These are phyloP conservation scores for Rotaria macrura DNA, from an alignment of 2,888 invertebrate species.

Conservation along the genomic window DNA sequence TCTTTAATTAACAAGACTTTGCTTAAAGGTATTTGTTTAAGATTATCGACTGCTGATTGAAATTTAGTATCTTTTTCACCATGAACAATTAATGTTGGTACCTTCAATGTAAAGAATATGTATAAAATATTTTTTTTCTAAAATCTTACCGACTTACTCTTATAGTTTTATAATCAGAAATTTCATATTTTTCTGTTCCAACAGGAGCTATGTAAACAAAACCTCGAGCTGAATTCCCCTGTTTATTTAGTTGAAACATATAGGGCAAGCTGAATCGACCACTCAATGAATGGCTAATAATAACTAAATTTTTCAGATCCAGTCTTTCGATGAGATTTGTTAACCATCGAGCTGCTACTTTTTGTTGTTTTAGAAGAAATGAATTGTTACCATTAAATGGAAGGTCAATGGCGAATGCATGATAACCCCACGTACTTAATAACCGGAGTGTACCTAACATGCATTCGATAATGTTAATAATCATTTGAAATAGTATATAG, in stretches of 20 bases:
- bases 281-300: constrained; percentile 53
- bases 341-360: constrained; percentile 38
- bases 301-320: constrained; percentile 44
- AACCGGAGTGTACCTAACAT: constrained; percentile 42
- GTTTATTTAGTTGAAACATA: constrained; percentile 42
- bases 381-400: constrained; percentile 47
- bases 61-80: constrained; percentile 49
- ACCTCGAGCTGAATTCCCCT: constrained; percentile 39
- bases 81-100: constrained; percentile 51
- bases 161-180: constrained; percentile 37
- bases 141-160: constrained; percentile 36
- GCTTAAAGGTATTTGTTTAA: constrained; percentile 47
- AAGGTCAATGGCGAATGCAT: constrained; percentile 51
- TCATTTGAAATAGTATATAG: too few relatives aligned
- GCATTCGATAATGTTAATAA: not conserved
- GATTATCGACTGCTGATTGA: constrained; percentile 40
- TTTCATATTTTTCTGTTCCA: constrained; percentile 38
- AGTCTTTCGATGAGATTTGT: constrained; percentile 40
- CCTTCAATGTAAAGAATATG: constrained; percentile 38
- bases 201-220: constrained; percentile 51
- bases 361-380: not conserved
- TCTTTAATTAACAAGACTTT: constrained; percentile 43
- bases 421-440: constrained; percentile 49
- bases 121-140: too few relatives aligned
- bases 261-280: constrained; percentile 50